Base-by-base conservation (phyloP, 2,888 invertebrate species). In the Osedax fenrisi region DNA sequence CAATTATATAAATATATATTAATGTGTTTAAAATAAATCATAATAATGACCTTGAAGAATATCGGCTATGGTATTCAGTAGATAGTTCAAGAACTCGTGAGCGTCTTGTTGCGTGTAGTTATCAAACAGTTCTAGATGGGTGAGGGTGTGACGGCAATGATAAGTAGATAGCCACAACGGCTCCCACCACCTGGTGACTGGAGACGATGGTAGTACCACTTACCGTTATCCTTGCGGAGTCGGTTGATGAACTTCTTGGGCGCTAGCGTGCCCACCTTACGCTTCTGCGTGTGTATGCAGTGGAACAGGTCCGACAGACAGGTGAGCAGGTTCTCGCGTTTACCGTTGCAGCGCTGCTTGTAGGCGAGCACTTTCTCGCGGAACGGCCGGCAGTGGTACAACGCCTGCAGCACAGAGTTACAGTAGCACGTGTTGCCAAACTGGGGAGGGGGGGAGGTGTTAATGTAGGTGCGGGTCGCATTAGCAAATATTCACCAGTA, bases 31-130 rank as follows among this genome's bases (percentile, higher is more conserved):
- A n/a, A n/a, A n/a, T n/a, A n/a, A n/a, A n/a, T n/a, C n/a, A n/a
- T n/a, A n/a, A n/a, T n/a, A n/a, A n/a, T n/a, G n/a, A 90, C 94
- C 94, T 87, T 95, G 88, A 82, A 98, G 77, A 62, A 84, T 75
- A 75, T 84, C 84, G 56, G 83, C 84, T 21, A 84, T 83, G 76
- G 84, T 82, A 86, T 99, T 99, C 78, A 99, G 92, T 77, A 99
- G 88, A 86, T 97, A 98, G 86, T 99, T 99, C 78, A 99, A 88
- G 87, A 99, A 99, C 85, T 99, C 98, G 85, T 99, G 98, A 70
- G 98, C 98, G 89, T 99, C 98, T 87, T 98, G 98, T 86, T 98
- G 97, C 92, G 96, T 94, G 83, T 96, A 98, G 86, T 99, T 99
- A 86, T 99, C 97, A 87, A 98, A 98, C 84, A 95, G 91, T 87